Evolutionary conservation across 2,797 vertebrate species (phyloP), one percentile per base, ranked within the genome.

Genomic region (Catostomus latipinnis): DNA sequence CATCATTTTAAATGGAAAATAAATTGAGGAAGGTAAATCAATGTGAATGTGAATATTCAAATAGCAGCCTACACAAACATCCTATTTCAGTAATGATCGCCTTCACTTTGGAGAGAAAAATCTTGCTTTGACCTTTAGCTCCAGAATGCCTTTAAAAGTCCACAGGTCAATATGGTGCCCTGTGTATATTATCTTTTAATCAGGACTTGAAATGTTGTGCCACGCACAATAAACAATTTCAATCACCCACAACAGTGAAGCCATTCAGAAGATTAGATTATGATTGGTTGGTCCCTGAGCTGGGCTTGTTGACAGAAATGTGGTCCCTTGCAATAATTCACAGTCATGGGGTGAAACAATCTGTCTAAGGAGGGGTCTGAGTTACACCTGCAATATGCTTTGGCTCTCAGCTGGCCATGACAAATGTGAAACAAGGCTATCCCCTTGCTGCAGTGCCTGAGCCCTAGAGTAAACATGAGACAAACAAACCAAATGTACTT

Each of bases 241-340:
- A 87, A 83, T 87, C 76, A 82, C 80, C 85, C 84, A 83, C 85
- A 83, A 86, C 86, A 81, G 66, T 86, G 81, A 85, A 79, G 80
- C 83, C 86, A 88, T 87, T 89, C 86, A 81, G 83, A 78, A 88
- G 87, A 89, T 88, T 89, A 86, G 81, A 84, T 88, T 87, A 89
- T 87, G 88, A 89, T 88, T 88, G 86, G 88, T 86, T 86, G 85
- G 80, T 88, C 87, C 86, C 86, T 75, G 77, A 84, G 88, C 85
- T 86, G 81, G 65, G 84, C 71, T 66, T 85, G 80, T 88, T 85
- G 87, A 89, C 86, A 88, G 87, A 84, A 86, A 87, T 87, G 84
- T 72, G 83, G 84, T 74, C 75, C 81, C 62, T 65, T 70, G 85
- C 87, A 86, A 87, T 87, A 89, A 86, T 81, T 89, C 86, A 88